Evolutionary conservation across 2,888 invertebrate genomes (phyloP).

Genomic region (Microctonus aethiopoides): DNA sequence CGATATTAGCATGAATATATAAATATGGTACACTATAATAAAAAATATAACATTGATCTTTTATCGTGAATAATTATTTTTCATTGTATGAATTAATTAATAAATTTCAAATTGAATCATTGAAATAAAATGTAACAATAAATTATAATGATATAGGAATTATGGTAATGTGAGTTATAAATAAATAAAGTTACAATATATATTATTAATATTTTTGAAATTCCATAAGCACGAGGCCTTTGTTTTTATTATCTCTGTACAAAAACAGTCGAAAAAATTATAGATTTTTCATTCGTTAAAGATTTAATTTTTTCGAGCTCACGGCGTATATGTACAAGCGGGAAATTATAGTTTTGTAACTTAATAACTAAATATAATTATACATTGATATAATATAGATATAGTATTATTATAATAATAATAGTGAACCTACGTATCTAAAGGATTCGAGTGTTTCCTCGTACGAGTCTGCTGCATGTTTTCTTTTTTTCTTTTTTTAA

Average conservation of each 20-base stretch:
- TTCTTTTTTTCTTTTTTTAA: conserved; percentile 4
- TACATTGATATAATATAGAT: conserved; percentile 56
- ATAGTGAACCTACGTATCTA: conserved; percentile 62
- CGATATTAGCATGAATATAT: conserved; percentile 12
- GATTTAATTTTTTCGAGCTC: conserved; percentile 66
- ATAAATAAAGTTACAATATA: conserved; percentile 9
- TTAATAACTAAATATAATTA: conserved; percentile 66
- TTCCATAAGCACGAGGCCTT: conserved; percentile 67
- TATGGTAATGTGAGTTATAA: not conserved
- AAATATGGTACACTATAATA: not conserved
- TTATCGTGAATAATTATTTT: not conserved
- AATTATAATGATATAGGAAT: not conserved
- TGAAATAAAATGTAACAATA: not conserved
- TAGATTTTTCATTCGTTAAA: conserved; percentile 61
- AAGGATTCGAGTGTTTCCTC: conserved; percentile 54
- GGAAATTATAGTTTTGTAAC: conserved; percentile 58
- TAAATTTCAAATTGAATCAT: not conserved
- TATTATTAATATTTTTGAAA: conserved; percentile 62
- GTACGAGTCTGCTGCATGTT: conserved; percentile 31
- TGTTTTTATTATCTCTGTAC: conserved; percentile 67
- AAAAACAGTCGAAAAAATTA: conserved; percentile 67
- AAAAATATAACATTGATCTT: not conserved
- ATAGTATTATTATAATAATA: conserved; percentile 50
- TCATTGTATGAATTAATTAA: not conserved
- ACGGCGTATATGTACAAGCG: conserved; percentile 66